These are phyloP conservation scores for Austrolebias charrua DNA, from an alignment of 2,797 vertebrate species.

Conservation along the genomic window DNA sequence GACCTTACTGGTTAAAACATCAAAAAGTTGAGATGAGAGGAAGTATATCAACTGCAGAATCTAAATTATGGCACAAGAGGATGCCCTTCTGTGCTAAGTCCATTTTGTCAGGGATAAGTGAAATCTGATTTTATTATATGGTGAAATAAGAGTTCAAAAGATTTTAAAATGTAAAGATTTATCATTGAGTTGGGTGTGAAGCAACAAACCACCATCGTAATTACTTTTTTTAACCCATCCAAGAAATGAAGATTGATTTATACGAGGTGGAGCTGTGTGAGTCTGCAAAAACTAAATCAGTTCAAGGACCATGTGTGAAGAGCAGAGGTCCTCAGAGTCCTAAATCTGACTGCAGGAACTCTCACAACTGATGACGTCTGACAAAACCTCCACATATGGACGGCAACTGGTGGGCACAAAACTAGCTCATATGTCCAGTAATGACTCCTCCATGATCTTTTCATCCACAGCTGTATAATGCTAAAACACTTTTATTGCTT, in stretches of 20 bases:
- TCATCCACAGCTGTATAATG: too few relatives aligned
- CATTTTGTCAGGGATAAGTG: background rate
- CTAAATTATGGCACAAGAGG: background rate
- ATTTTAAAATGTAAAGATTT: background rate
- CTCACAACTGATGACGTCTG: background rate
- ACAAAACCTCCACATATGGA: slow-evolving; percentile 43
- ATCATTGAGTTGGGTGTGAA: slow-evolving; percentile 19
- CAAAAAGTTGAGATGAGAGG: background rate
- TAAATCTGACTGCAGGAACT: background rate
- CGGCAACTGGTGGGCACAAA: slow-evolving; percentile 8
- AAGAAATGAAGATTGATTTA: background rate
- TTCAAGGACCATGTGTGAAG: slow-evolving; percentile 38
- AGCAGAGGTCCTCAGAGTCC: slow-evolving; percentile 16
- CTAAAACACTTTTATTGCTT: too few relatives aligned
- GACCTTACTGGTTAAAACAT: too few relatives aligned
- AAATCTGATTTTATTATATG: too few relatives aligned
- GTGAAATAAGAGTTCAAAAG: too few relatives aligned
- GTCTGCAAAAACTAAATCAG: slow-evolving; percentile 9
- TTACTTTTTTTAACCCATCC: background rate
- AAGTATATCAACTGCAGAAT: background rate
- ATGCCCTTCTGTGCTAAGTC: too few relatives aligned
- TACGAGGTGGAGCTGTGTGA: background rate
- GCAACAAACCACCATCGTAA: slow-evolving; percentile 19
- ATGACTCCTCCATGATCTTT: too few relatives aligned
- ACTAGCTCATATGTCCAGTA: too few relatives aligned